A percentile compares a stretch with the other conserved stretches of the same genome.
These are phyloP conservation scores for Enteromius anoplus DNA, from an alignment of 2,797 vertebrate genomes.

Conservation along the genomic window DNA sequence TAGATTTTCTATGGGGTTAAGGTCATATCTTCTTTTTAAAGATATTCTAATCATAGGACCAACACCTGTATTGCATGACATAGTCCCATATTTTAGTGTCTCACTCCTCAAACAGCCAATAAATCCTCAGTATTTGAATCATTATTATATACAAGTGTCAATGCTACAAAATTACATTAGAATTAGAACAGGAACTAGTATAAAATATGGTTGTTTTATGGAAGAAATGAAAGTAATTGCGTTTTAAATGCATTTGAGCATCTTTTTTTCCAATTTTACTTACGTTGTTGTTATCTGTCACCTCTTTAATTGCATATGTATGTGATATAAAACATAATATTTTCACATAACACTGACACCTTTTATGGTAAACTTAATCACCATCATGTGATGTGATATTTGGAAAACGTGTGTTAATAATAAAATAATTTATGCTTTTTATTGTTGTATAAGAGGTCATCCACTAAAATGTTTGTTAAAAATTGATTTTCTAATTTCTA, in stretches of 20 bases:
- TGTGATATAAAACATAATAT: too few relatives aligned
- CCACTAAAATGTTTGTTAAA: conserved; percentile 15
- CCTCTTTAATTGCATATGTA: too few relatives aligned
- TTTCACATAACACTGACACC: too few relatives aligned
- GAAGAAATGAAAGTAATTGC: neutral
- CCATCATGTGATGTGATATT: too few relatives aligned
- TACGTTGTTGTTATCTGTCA: too few relatives aligned
- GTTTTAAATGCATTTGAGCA: neutral
- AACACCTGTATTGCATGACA: neutral
- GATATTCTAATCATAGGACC: too few relatives aligned
- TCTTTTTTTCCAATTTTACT: neutral
- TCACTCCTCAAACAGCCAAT: neutral
- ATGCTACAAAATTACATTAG: neutral
- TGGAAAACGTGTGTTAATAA: too few relatives aligned
- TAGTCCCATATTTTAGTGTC: neutral
- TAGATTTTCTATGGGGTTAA: too few relatives aligned
- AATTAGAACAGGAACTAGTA: neutral
- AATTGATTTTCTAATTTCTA: conserved; percentile 15
- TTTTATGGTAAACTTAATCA: too few relatives aligned
- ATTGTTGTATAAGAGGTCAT: neutral
- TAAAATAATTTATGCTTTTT: neutral
- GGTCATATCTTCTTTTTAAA: too few relatives aligned
- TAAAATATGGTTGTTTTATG: neutral
- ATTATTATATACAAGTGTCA: neutral
- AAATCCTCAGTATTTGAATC: neutral